phyloP scores from a whole-genome alignment of 2,113 vertebrate species.

The Galbula dea region DNA sequence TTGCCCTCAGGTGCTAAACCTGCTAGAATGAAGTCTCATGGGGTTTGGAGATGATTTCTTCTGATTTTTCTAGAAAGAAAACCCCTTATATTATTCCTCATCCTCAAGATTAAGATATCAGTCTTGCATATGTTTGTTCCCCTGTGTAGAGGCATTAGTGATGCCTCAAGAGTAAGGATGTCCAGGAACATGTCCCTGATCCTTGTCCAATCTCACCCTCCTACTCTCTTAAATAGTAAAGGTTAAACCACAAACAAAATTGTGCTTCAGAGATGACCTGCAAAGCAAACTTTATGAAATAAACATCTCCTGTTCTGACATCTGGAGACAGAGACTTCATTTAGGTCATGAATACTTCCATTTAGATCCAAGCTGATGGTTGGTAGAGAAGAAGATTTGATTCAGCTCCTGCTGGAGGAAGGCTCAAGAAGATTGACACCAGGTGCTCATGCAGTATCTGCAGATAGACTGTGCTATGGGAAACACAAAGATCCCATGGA shows the following conservation, averaged over 20 bases:
- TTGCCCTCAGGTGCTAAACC: background rate
- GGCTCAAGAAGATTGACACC: background rate
- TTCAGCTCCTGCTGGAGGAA: background rate
- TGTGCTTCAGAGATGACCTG: background rate
- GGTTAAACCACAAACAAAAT: background rate
- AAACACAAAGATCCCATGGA: background rate
- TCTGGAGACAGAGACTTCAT: constrained; percentile 21
- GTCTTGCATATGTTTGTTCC: background rate
- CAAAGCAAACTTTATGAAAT: constrained; percentile 43
- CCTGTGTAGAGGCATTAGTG: background rate
- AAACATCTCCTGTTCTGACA: constrained; percentile 27
- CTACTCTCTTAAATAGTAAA: background rate
- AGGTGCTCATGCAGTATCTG: background rate
- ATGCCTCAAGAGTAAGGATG: fast-evolving
- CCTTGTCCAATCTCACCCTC: fast-evolving
- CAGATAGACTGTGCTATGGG: background rate
- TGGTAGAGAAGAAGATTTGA: background rate
- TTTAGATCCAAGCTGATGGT: background rate
- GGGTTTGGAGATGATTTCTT: background rate
- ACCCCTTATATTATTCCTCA: too few relatives aligned
- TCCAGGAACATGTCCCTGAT: background rate
- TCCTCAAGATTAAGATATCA: background rate
- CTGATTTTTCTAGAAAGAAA: background rate
- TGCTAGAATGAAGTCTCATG: fast-evolving
- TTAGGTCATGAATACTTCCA: constrained; percentile 31